A percentile compares a stretch with the other conserved stretches of the same genome.
These are phyloP conservation scores for Pterocles gutturalis DNA, from an alignment of 2,113 vertebrate species.

Conservation along the genomic window DNA sequence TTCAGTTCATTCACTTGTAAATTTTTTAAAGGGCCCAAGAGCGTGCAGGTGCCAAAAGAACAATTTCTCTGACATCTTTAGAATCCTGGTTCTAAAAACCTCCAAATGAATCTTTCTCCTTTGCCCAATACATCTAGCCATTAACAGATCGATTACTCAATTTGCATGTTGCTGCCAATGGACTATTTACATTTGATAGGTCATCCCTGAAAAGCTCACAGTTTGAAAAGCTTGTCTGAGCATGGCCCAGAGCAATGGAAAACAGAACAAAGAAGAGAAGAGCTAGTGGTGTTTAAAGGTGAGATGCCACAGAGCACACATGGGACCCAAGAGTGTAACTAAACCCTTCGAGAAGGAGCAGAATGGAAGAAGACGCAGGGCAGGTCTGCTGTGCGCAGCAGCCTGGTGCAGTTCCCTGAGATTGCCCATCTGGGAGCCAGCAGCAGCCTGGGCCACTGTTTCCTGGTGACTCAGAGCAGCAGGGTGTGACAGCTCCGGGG, in stretches of 20 bases:
- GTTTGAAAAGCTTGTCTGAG: neutral
- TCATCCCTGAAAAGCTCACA: neutral
- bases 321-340: accelerated
- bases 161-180: neutral
- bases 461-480: neutral
- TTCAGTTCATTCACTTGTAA: neutral
- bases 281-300: neutral
- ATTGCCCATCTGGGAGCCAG: neutral
- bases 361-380: neutral
- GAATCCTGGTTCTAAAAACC: neutral
- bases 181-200: neutral
- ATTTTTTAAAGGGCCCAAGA: neutral
- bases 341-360: neutral
- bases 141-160: neutral
- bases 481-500: neutral
- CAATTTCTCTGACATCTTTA: neutral
- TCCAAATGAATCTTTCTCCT: neutral
- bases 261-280: neutral
- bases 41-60: neutral
- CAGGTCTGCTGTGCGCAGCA: neutral
- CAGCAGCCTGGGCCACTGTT: neutral
- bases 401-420: neutral
- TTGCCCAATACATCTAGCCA: neutral
- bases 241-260: neutral
- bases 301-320: neutral